Evolutionary conservation across 2,888 invertebrate genomes (phyloP).

Genomic region (Nemoura dubitans): DNA sequence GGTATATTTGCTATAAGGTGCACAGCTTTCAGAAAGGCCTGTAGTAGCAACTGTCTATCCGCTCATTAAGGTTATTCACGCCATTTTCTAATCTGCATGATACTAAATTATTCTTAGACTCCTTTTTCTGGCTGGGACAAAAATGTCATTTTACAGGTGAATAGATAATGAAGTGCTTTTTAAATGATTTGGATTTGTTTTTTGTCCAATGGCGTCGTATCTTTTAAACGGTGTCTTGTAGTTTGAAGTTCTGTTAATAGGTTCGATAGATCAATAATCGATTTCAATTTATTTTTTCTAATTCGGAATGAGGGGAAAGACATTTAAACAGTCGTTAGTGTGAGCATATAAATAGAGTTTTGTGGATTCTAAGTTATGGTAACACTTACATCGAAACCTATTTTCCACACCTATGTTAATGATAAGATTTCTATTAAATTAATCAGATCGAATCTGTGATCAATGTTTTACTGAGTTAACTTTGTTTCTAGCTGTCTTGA

Average conservation of each 20-base stretch:
- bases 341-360: neutral
- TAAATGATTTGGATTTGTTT: slow-evolving; percentile 17
- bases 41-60: neutral
- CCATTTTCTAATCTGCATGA: neutral
- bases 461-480: neutral
- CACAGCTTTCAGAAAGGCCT: too few species aligned
- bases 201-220: neutral
- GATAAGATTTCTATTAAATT: neutral
- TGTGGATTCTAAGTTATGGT: neutral
- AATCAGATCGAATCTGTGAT: slow-evolving; percentile 5
- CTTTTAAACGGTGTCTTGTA: neutral
- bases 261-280: neutral
- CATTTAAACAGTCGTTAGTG: neutral
- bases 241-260: neutral
- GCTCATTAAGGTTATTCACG: slow-evolving; percentile 20
- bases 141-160: slow-evolving; percentile 22
- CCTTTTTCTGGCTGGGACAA: neutral
- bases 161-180: slow-evolving; percentile 9
- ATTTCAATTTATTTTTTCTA: neutral
- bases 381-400: neutral
- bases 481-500: too few species aligned
- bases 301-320: neutral
- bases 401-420: neutral
- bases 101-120: slow-evolving; percentile 20
- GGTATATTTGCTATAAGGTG: too few species aligned